Percentiles rank a stretch among this genome's conserved stretches.
These are phyloP conservation scores for Megalopta genalis DNA, from an alignment of 1,140 invertebrate genomes.

Conservation along the genomic window DNA sequence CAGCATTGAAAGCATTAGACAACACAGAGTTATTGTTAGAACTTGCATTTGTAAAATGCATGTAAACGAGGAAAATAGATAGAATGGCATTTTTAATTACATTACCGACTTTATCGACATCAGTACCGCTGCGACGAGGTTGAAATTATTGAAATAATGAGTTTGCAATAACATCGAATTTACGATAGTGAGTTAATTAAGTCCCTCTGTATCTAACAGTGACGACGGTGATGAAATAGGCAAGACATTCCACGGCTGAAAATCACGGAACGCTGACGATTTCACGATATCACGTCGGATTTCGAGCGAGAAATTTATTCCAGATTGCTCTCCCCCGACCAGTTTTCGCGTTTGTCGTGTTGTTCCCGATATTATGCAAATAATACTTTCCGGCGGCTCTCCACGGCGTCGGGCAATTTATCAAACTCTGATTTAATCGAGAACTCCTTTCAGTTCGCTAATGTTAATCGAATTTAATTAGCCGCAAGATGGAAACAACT, in stretches of 20 bases:
- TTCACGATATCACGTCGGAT: background rate
- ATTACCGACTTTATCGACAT: no score
- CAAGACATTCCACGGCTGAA: background rate
- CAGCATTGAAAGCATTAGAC: no score
- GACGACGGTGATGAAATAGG: background rate
- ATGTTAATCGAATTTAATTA: slow-evolving; percentile 20
- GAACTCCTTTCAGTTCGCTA: background rate
- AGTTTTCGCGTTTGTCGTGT: background rate
- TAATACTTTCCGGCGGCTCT: slow-evolving; percentile 21
- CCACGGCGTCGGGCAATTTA: slow-evolving; percentile 3
- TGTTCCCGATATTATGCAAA: slow-evolving; percentile 21
- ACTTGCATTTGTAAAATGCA: no score
- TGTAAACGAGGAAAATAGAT: no score
- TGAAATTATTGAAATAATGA: no score
- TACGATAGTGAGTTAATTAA: no score
- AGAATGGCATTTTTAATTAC: no score
- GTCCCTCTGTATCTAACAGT: no score
- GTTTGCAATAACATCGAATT: no score
- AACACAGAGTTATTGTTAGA: no score
- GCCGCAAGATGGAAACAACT: background rate
- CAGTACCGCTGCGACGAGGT: no score
- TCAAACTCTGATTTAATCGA: slow-evolving; percentile 21
- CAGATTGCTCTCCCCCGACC: background rate
- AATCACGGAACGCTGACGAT: background rate
- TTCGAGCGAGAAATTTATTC: background rate